Evolutionary conservation across 2,888 invertebrate species (phyloP).

Genomic region (Lobophora halterata): DNA sequence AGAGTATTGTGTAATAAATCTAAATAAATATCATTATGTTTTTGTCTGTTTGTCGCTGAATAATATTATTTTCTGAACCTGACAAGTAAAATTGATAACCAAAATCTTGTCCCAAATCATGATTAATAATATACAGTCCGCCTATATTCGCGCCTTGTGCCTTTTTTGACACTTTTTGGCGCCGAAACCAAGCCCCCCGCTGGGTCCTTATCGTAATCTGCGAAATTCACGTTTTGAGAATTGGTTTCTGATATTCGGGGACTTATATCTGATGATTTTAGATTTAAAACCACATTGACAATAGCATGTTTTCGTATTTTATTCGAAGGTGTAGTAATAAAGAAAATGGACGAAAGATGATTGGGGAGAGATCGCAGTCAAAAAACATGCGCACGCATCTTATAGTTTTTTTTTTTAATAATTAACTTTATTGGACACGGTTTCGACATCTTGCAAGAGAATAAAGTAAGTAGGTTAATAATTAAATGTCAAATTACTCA

Average conservation of each 20-base stretch:
- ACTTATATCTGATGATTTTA: slow-evolving; percentile 42
- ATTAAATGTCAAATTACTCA: slow-evolving; percentile 2
- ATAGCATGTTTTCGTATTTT: slow-evolving; percentile 16
- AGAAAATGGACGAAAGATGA: slow-evolving; percentile 12
- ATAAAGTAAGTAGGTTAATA: neutral
- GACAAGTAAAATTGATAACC: slow-evolving; percentile 37
- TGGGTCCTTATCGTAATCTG: slow-evolving; percentile 53
- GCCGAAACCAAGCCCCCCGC: slow-evolving; percentile 47
- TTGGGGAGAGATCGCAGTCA: slow-evolving; percentile 6
- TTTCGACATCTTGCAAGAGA: neutral
- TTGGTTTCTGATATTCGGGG: slow-evolving; percentile 42
- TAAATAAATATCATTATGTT: no score
- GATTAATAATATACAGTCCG: slow-evolving; percentile 42
- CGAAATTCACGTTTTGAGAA: slow-evolving; percentile 43
- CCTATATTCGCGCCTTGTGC: slow-evolving; percentile 39
- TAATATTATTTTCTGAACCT: no score
- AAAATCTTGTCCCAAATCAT: slow-evolving; percentile 33
- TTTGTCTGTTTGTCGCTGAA: no score
- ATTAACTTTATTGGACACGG: neutral
- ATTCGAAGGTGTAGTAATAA: slow-evolving; percentile 16
- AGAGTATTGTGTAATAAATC: no score
- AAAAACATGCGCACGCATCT: slow-evolving; percentile 7
- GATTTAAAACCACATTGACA: slow-evolving; percentile 14
- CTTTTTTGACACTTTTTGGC: slow-evolving; percentile 61
- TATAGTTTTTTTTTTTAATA: slow-evolving; percentile 6